phyloP scores from a whole-genome alignment of 2,888 invertebrate species.

The Tipula confusa region DNA sequence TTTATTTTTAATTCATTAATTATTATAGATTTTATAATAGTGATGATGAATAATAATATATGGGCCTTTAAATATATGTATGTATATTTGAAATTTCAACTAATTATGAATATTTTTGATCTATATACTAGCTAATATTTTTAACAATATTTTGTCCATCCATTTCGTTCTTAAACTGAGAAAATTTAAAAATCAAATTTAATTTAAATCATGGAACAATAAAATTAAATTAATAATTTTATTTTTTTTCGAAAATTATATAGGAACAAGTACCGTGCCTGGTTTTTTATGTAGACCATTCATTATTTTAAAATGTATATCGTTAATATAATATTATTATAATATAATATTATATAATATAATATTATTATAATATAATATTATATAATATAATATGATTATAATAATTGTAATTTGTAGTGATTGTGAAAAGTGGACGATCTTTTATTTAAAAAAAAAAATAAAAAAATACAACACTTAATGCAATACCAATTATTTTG shows the following conservation, averaged over 20 bases:
- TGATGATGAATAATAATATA: background rate
- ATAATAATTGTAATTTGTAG: too few species aligned
- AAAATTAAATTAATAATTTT: background rate
- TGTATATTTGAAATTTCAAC: too few species aligned
- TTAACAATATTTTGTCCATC: background rate
- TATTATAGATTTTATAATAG: background rate
- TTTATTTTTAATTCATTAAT: background rate
- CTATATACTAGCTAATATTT: background rate
- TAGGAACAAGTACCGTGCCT: conserved; percentile 20
- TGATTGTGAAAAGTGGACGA: background rate
- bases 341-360: background rate
- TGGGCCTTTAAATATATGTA: background rate
- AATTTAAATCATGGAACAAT: background rate
- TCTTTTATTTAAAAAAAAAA: too few species aligned
- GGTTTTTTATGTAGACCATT: background rate
- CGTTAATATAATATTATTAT: background rate
- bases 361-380: background rate
- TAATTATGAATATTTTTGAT: background rate
- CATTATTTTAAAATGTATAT: background rate
- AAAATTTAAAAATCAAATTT: background rate
- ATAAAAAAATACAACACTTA: background rate
- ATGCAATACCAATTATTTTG: background rate
- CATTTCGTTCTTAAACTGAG: background rate
- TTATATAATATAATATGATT: too few species aligned
- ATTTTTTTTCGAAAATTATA: background rate